phyloP scores from a whole-genome alignment of 2,888 invertebrate species.

The Hoplodrina blanda region DNA sequence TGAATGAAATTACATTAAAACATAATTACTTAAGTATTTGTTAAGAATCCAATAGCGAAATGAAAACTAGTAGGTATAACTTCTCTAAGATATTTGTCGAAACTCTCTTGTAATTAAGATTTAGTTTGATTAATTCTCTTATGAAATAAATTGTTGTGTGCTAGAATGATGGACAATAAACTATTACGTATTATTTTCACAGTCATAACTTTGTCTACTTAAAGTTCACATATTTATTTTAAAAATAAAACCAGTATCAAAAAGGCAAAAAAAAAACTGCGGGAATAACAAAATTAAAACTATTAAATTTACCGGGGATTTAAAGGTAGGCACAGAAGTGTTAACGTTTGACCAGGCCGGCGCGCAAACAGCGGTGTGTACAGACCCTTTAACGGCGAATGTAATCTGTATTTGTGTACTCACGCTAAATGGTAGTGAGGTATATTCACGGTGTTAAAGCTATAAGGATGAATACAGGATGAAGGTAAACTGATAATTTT shows the following conservation, averaged over 20 bases:
- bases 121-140: background rate
- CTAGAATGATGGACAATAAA: no score
- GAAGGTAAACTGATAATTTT: background rate
- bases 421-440: constrained; percentile 42
- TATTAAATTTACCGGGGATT: constrained; percentile 12
- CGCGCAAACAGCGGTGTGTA: constrained; percentile 69
- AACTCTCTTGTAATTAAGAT: background rate
- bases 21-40: background rate
- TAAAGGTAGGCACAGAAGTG: constrained; percentile 73
- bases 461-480: constrained; percentile 1
- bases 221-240: background rate
- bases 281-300: background rate
- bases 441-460: constrained; percentile 18
- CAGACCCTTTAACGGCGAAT: constrained; percentile 67
- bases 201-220: no score
- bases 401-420: constrained; percentile 70
- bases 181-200: no score
- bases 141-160: no score
- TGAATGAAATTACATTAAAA: background rate
- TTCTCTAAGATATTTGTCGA: background rate
- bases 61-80: no score
- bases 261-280: background rate
- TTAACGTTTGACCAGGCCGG: constrained; percentile 71
- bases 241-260: background rate
- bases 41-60: no score